Percentiles rank a stretch among this genome's conserved stretches.
These are phyloP conservation scores for Neuroscelio doddi DNA, from an alignment of 2,888 invertebrate species.

Conservation along the genomic window DNA sequence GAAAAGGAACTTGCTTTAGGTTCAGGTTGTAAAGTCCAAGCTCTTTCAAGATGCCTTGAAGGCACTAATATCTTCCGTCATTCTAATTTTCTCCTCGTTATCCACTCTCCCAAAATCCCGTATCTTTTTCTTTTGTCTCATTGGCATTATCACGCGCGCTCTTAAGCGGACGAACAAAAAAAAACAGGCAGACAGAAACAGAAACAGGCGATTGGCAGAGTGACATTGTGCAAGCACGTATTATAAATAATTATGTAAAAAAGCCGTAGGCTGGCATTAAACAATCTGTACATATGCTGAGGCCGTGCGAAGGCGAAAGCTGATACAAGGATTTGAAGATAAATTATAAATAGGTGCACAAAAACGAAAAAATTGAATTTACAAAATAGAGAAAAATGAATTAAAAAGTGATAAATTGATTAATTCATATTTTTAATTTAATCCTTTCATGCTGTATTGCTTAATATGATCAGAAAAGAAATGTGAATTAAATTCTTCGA, in stretches of 20 bases:
- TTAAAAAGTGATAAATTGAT: too few species aligned
- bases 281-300: constrained; percentile 45
- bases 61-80: constrained; percentile 56
- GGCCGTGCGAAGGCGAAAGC: constrained; percentile 48
- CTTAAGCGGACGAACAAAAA: constrained; percentile 50
- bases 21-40: constrained; percentile 35
- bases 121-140: constrained; percentile 26
- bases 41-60: constrained; percentile 48
- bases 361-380: constrained; percentile 25
- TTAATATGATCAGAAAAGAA: too few species aligned
- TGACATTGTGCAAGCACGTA: constrained; percentile 23
- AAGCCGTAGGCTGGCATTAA: constrained; percentile 42
- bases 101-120: constrained; percentile 52
- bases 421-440: too few species aligned
- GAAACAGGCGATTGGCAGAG: constrained; percentile 39
- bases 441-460: too few species aligned
- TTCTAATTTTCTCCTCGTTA: constrained; percentile 54
- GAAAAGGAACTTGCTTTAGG: constrained; percentile 66
- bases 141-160: constrained; percentile 38
- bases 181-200: constrained; percentile 44
- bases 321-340: constrained; percentile 27
- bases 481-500: too few species aligned
- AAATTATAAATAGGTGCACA: constrained; percentile 9
- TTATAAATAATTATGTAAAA: constrained; percentile 10
- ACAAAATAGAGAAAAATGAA: too few species aligned